Evolutionary conservation across 1,140 invertebrate species (phyloP), one percentile per base, ranked within the genome.

Genomic region (Drosophila eugracilis): DNA sequence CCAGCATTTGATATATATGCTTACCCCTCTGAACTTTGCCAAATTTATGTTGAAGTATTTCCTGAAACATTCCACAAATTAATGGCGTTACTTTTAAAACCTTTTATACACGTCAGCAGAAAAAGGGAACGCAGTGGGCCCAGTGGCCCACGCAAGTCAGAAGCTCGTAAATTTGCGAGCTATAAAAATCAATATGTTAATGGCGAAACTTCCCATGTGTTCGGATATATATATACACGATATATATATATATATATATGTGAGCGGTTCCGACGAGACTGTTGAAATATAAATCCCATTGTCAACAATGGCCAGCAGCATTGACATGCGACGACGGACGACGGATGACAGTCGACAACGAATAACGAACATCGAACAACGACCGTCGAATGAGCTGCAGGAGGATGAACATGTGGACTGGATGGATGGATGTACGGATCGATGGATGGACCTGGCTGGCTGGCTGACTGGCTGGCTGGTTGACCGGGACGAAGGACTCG

Each of bases 101-200:
- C 81, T 77, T 81, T 85, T 85, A 60, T 49, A 21, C 80, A 85
- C 72, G 77, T 78, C 66, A 86, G 50, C 58, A 26, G 49, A 22
- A 63, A 63, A 44, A 24, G 45, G 50, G 52, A 37, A 5, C 12
- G 34, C n/a, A 7, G 41, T 36, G 30, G 14, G 9, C 47, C 15
- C 5, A 14, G 39, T 58, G 42, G 71, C 52, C 75, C 66, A 76
- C 71, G 65, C 75, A 75, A 63, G 66, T 66, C 73, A 72, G 22
- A 57, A 53, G 48, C 73, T 81, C 83, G 83, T 86, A 86, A 88
- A 88, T 86, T 81, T 88, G 74, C 78, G 65, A 71, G 83, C 83
- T 79, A 88, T 86, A 86, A 86, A 86, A 86, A 86, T 86, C 81
- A 86, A 86, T 86, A 86, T 86, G 81, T 86, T 88, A 88, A 86